Percentiles rank a stretch among this genome's conserved stretches.
Evolutionary conservation across 2,113 vertebrate species (phyloP).

Genomic region (Urocolius indicus): DNA sequence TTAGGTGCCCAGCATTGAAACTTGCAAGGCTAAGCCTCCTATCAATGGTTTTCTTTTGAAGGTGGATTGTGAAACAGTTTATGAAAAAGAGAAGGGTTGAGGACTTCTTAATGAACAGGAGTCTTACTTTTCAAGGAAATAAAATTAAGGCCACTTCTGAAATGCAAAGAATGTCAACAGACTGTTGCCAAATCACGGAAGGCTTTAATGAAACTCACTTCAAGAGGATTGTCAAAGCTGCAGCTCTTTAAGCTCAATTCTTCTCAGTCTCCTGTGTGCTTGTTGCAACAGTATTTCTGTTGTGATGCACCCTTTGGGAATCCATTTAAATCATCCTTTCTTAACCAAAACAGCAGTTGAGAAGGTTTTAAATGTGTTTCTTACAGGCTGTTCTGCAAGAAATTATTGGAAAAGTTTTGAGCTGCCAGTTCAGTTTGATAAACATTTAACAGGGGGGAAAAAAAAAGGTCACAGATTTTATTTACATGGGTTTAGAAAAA

Average conservation of each 20-base stretch:
- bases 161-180: neutral
- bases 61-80: neutral
- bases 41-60: neutral
- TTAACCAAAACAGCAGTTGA: neutral
- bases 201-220: neutral
- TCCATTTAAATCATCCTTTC: neutral
- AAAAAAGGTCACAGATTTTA: neutral
- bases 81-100: neutral
- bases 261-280: neutral
- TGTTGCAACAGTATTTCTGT: slow-evolving; percentile 7
- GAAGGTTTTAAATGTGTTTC: neutral
- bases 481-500: neutral
- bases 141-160: slow-evolving; percentile 8
- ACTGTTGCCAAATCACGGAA: neutral
- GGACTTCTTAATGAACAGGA: neutral
- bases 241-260: neutral
- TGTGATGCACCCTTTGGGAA: neutral
- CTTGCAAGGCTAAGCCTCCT: neutral
- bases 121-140: slow-evolving; percentile 8
- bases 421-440: neutral
- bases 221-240: slow-evolving; percentile 8
- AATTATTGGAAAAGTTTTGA: neutral
- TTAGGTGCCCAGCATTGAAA: neutral
- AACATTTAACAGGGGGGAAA: neutral
- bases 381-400: neutral